phyloP scores from a whole-genome alignment of 2,888 invertebrate species.

The Euphydryas editha region DNA sequence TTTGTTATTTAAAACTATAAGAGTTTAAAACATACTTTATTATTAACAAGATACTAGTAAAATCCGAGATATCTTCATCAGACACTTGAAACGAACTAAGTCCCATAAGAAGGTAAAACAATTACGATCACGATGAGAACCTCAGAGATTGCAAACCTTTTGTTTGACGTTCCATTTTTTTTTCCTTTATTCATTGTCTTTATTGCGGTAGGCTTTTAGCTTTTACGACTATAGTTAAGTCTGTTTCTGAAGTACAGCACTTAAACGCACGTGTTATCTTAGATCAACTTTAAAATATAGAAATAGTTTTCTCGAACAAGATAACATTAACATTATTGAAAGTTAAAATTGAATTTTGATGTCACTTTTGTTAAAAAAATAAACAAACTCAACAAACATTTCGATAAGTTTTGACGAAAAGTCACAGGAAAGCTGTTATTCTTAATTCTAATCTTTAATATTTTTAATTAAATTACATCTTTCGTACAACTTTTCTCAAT shows the following conservation, averaged over 20 bases:
- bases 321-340: too few species aligned
- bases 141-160: conserved; percentile 19
- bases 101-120: conserved; percentile 26
- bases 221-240: conserved; percentile 24
- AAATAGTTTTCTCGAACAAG: too few species aligned
- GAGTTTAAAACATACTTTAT: not conserved
- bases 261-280: conserved; percentile 12
- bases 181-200: conserved; percentile 28
- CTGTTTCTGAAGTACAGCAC: conserved; percentile 13
- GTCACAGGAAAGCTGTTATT: too few species aligned
- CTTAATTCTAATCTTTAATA: too few species aligned
- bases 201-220: conserved; percentile 39
- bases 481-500: too few species aligned
- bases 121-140: conserved; percentile 18
- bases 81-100: conserved; percentile 10
- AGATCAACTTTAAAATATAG: too few species aligned
- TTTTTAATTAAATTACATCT: too few species aligned
- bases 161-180: conserved; percentile 26
- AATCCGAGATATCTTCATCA: not conserved
- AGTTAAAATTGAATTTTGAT: too few species aligned
- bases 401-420: too few species aligned
- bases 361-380: too few species aligned
- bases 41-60: not conserved
- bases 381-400: too few species aligned
- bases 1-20: not conserved